phyloP scores from a whole-genome alignment of 2,797 vertebrate species.

The Tapera naevia region DNA sequence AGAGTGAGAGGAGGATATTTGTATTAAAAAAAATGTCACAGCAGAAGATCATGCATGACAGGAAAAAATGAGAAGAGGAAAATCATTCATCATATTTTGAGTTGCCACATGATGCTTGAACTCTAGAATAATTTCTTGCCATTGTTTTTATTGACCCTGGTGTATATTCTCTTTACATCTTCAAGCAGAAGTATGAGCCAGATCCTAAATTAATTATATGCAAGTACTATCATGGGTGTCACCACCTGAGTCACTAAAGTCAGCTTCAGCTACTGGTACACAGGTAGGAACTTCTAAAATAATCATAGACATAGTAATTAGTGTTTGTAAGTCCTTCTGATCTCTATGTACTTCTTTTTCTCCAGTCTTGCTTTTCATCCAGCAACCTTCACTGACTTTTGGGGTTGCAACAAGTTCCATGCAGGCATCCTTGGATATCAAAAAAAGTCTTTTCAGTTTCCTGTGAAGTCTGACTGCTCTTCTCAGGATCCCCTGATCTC shows the following conservation, averaged over 20 bases:
- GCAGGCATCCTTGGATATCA: not conserved
- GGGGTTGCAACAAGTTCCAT: not conserved
- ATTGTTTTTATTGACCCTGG: not conserved
- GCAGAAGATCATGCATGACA: not conserved
- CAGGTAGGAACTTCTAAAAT: not conserved
- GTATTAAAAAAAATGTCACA: not conserved
- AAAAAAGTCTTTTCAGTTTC: not conserved
- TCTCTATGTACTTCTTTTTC: not conserved
- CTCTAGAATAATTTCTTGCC: not conserved
- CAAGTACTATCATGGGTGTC: not conserved
- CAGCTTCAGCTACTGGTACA: not conserved
- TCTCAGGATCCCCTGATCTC: not conserved
- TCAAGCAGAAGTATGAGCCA: not conserved
- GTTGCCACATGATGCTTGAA: not conserved
- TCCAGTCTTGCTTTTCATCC: not conserved
- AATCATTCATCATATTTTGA: not conserved
- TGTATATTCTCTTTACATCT: not conserved
- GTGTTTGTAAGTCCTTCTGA: not conserved
- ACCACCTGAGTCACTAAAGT: not conserved
- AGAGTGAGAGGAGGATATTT: not conserved
- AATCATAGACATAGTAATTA: not conserved
- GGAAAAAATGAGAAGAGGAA: not conserved
- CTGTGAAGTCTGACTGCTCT: not conserved
- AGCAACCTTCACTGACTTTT: not conserved
- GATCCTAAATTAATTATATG: not conserved